Evolutionary conservation across 2,888 invertebrate species (phyloP).

Genomic region (Cheilosia vernalis): DNA sequence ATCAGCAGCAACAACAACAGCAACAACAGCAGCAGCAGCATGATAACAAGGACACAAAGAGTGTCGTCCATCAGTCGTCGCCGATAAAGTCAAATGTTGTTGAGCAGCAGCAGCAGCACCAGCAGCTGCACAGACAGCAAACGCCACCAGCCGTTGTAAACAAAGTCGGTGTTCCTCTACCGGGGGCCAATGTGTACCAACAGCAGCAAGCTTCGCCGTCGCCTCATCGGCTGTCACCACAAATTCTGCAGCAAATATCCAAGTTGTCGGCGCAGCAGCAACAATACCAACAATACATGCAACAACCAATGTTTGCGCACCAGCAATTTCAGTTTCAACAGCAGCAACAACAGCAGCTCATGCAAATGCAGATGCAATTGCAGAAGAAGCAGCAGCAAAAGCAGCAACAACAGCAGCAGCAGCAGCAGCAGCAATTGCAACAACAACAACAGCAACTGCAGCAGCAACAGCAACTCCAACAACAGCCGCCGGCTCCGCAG

Average conservation of each 20-base stretch:
- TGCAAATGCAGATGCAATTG: constrained; percentile 59
- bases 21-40: constrained; percentile 16
- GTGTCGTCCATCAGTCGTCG: constrained; percentile 31
- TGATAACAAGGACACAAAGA: constrained; percentile 56
- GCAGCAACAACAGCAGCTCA: constrained; percentile 78
- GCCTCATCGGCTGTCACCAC: constrained; percentile 78
- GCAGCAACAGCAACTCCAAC: constrained; percentile 70
- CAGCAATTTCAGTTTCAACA: constrained; percentile 70
- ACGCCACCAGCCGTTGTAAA: constrained; percentile 81
- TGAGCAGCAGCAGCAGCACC: constrained; percentile 63
- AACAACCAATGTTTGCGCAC: constrained; percentile 52
- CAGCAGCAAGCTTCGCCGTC: constrained; percentile 79
- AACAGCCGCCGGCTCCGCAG: constrained; percentile 63
- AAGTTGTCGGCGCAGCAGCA: constrained; percentile 77
- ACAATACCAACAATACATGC: constrained; percentile 75
- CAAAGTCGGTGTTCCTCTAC: constrained; percentile 78
- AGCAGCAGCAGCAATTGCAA: constrained; percentile 65
- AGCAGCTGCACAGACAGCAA: constrained; percentile 73
- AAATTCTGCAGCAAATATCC: constrained; percentile 79
- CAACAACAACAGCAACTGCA: constrained; percentile 65
- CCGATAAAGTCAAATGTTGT: constrained; percentile 42
- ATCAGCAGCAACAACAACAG: constrained; percentile 1
- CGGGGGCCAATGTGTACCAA: constrained; percentile 72
- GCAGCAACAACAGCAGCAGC: constrained; percentile 68
- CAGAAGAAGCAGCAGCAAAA: constrained; percentile 76